These are phyloP conservation scores for Hyperopisus bebe DNA, from an alignment of 2,113 vertebrate genomes.

Conservation along the genomic window DNA sequence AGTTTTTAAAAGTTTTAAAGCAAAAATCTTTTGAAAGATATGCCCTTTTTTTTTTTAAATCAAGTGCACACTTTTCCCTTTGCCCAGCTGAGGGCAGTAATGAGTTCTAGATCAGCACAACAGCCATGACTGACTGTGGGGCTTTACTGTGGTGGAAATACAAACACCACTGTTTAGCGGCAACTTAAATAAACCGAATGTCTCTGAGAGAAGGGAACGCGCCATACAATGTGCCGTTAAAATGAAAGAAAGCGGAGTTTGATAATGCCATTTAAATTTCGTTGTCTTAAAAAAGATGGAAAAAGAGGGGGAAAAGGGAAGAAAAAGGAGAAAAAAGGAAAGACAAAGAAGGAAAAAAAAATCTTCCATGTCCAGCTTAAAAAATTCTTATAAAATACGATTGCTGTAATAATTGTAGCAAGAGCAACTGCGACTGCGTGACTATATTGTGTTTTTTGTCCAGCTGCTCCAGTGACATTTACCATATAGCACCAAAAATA, in stretches of 20 bases:
- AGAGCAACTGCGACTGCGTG: too few species aligned
- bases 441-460: too few species aligned
- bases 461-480: too few species aligned
- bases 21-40: neutral
- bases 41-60: neutral
- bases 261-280: too few species aligned
- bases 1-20: neutral
- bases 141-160: neutral
- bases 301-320: too few species aligned
- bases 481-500: too few species aligned
- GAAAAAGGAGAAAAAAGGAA: too few species aligned
- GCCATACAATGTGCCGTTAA: too few species aligned
- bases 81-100: neutral
- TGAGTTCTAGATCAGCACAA: neutral
- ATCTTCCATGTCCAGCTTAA: too few species aligned
- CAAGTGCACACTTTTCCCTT: neutral
- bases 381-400: too few species aligned
- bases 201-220: neutral
- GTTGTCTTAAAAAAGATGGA: neutral
- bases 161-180: neutral
- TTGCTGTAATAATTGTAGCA: too few species aligned
- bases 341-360: too few species aligned
- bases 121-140: neutral
- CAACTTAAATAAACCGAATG: neutral
- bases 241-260: neutral